Base-by-base conservation (phyloP, 2,888 invertebrate species). In the Drosophila niveifrons region DNA sequence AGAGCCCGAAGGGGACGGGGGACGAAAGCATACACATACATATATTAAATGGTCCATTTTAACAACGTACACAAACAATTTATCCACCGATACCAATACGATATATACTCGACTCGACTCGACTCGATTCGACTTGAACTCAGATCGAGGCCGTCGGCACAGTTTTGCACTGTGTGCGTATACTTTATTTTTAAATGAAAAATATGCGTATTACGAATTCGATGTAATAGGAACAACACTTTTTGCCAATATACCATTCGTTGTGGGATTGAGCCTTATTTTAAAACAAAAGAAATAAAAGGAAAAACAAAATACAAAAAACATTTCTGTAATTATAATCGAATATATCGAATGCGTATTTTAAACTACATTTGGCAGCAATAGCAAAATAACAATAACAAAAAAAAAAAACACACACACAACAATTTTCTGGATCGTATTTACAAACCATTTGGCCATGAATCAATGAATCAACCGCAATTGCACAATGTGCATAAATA, bases 41-140 rank as follows among this genome's bases (percentile, higher is more conserved):
- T 71, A 81, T 77, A 80, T 83, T 81, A 74, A 85, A 85, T 82
- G 89, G 85, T 85, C 85, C 85, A 85, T 85, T 85, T 85, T 87
- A 73, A 63, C 17, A 55, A 61, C 28, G 55, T 29, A 63, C 47
- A 63, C 72, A 87, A 53, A 80, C 85, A 84, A 83, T 87, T 83
- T 84, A 85, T 84, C 85, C 85, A 85, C 85, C 85, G 85, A 85
- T 82, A 80, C 65, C 58, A 70, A 80, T 79, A 72, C 50, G 36
- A 62, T 62, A 64, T 53, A 71, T 55, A 72, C 71, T 75, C 76
- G 55, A 55, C 34, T 34, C 34, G n/a, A 55, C 31, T 56, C n/a
- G 28, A 29, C 17, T 31, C 9, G 29, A 8, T 2, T 31, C 9
- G 18, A 47, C 34, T 36, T 15, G 36, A 11, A 15, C 46, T 46